phyloP scores from a whole-genome alignment of 2,888 invertebrate genomes.

The Mylabris sibirica region DNA sequence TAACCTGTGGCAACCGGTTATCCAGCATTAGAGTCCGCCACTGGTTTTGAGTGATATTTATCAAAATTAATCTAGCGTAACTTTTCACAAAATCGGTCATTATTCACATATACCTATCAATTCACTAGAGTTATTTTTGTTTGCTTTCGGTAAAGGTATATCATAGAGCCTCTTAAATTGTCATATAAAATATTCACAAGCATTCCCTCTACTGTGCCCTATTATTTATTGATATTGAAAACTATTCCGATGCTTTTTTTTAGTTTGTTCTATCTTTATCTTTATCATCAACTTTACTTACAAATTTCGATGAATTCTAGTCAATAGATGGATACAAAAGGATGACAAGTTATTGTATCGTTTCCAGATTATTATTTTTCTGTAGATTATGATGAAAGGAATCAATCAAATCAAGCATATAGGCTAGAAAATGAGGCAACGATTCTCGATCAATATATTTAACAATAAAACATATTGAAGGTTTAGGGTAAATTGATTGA shows the following conservation, averaged over 20 bases:
- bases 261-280: not conserved
- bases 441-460: too few relatives aligned
- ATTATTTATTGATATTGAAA: constrained; percentile 30
- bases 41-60: too few relatives aligned
- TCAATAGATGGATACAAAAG: not conserved
- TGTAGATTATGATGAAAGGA: not conserved
- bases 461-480: too few relatives aligned
- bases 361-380: not conserved
- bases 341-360: too few relatives aligned
- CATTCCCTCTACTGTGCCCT: constrained; percentile 22
- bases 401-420: too few relatives aligned
- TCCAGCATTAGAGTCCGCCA: too few relatives aligned
- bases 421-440: too few relatives aligned
- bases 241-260: constrained; percentile 13
- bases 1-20: too few relatives aligned
- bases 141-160: not conserved
- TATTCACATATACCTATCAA: not conserved
- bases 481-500: too few relatives aligned
- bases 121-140: not conserved
- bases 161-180: constrained; percentile 26
- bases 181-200: constrained; percentile 29
- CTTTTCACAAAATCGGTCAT: not conserved
- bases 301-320: not conserved
- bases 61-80: not conserved
- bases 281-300: not conserved